Conservation (phyloP, 2,888 invertebrate species). For the Caenorhabditis drosophilae region DNA sequence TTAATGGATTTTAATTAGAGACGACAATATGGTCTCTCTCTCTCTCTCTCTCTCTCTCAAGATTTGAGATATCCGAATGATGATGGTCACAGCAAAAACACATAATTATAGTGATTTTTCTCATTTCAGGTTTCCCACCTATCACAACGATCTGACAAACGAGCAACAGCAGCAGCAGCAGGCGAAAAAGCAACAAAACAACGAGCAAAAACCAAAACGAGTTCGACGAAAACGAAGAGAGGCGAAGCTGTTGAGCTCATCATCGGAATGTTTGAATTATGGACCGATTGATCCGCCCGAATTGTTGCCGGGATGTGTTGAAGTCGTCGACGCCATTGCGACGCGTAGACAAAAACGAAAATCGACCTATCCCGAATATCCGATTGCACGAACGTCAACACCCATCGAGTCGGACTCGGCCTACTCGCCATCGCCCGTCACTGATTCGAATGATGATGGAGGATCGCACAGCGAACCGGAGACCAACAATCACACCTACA, state of each 20-base stretch:
- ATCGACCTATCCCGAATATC: slow-evolving; percentile 1
- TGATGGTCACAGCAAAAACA: background rate
- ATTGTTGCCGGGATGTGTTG: slow-evolving; percentile 33
- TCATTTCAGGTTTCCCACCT: slow-evolving; percentile 32
- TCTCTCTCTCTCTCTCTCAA: too few relatives aligned
- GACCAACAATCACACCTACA: slow-evolving; percentile 48
- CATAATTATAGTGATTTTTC: background rate
- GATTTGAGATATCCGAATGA: slow-evolving; percentile 1
- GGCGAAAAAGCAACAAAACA: background rate
- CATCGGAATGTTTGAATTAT: slow-evolving; percentile 57
- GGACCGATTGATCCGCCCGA: slow-evolving; percentile 57
- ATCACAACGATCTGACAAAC: slow-evolving; percentile 25
- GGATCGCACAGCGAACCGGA: slow-evolving; percentile 31
- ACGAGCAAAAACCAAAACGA: too few relatives aligned
- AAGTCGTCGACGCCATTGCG: slow-evolving; percentile 20
- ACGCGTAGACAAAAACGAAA: slow-evolving; percentile 1
- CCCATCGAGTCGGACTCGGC: slow-evolving; percentile 55
- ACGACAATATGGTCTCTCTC: too few relatives aligned
- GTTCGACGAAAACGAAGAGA: slow-evolving; percentile 7
- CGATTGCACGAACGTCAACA: slow-evolving; percentile 41
- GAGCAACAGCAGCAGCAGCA: slow-evolving; percentile 6
- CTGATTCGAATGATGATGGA: slow-evolving; percentile 39
- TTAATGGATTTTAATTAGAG: too few relatives aligned
- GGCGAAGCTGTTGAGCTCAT: slow-evolving; percentile 21
- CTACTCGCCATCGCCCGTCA: slow-evolving; percentile 53